Percentiles rank a stretch among this genome's conserved stretches.
Evolutionary conservation across 2,888 invertebrate genomes (phyloP).

Genomic region (Lasius fuliginosus): DNA sequence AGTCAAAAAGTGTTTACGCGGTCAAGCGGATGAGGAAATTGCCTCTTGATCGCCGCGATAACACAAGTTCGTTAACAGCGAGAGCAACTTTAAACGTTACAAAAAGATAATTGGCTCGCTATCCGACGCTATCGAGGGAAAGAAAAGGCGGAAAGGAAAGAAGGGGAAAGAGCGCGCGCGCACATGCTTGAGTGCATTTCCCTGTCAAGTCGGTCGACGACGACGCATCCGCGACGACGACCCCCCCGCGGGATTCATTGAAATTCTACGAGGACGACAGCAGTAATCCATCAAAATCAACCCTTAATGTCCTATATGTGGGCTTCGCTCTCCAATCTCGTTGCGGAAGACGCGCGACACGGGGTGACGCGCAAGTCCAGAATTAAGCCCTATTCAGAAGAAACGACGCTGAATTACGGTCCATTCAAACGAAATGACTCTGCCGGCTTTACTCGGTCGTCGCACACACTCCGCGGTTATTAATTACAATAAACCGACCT

Average conservation of each 20-base stretch:
- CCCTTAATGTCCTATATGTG: constrained; percentile 61
- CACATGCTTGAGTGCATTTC: constrained; percentile 47
- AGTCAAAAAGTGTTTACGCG: constrained; percentile 47
- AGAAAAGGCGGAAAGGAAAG: not conserved
- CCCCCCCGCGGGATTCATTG: constrained; percentile 68
- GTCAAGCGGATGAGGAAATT: constrained; percentile 38
- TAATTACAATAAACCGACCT: constrained; percentile 80
- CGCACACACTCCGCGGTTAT: constrained; percentile 67
- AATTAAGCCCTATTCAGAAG: constrained; percentile 84
- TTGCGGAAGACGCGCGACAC: constrained; percentile 48
- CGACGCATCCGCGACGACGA: constrained; percentile 47
- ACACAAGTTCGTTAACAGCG: constrained; percentile 37
- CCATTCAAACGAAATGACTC: constrained; percentile 81
- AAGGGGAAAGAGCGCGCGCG: not conserved
- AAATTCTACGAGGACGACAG: constrained; percentile 70
- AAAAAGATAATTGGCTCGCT: constrained; percentile 29
- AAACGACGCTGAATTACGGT: constrained; percentile 83
- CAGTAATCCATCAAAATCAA: constrained; percentile 81
- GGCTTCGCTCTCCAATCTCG: constrained; percentile 34
- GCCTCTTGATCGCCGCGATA: constrained; percentile 35
- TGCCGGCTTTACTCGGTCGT: constrained; percentile 70
- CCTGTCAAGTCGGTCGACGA: constrained; percentile 46
- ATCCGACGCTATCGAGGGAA: not conserved
- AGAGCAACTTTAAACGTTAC: constrained; percentile 27
- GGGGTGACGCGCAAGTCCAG: constrained; percentile 70